A percentile compares a stretch with the other conserved stretches of the same genome.
Conservation (phyloP, 2,797 vertebrate species). For the Tolypeutes matacus region DNA sequence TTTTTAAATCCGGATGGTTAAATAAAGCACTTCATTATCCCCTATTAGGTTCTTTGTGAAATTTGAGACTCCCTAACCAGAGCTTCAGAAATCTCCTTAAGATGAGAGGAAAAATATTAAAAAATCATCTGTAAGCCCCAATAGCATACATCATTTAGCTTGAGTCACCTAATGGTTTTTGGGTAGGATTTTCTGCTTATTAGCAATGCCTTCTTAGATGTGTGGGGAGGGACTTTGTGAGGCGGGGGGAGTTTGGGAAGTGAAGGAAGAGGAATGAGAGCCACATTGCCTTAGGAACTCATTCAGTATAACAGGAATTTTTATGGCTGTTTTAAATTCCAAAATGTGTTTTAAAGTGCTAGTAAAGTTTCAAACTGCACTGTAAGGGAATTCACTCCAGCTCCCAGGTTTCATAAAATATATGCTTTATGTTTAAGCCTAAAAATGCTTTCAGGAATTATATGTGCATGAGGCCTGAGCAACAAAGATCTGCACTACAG, state of each 20-base stretch:
- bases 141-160: not conserved
- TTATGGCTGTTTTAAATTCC: not conserved
- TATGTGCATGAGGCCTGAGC: not conserved
- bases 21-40: constrained; percentile 13
- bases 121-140: not conserved
- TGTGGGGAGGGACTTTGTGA: no score
- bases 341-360: not conserved
- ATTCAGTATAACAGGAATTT: not conserved
- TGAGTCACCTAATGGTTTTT: not conserved
- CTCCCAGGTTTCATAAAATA: not conserved
- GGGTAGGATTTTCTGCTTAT: not conserved
- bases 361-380: constrained; percentile 19
- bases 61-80: not conserved
- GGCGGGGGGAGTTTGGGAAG: not conserved
- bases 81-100: constrained; percentile 26
- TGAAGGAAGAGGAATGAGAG: not conserved
- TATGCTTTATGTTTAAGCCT: not conserved
- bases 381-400: constrained; percentile 23
- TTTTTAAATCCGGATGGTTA: constrained; percentile 5
- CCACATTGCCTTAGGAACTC: not conserved
- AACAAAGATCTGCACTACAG: not conserved
- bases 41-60: not conserved
- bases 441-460: constrained; percentile 58
- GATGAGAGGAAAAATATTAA: not conserved
- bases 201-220: not conserved